Base-by-base conservation (phyloP, 2,113 vertebrate species). In the Panurus biarmicus region DNA sequence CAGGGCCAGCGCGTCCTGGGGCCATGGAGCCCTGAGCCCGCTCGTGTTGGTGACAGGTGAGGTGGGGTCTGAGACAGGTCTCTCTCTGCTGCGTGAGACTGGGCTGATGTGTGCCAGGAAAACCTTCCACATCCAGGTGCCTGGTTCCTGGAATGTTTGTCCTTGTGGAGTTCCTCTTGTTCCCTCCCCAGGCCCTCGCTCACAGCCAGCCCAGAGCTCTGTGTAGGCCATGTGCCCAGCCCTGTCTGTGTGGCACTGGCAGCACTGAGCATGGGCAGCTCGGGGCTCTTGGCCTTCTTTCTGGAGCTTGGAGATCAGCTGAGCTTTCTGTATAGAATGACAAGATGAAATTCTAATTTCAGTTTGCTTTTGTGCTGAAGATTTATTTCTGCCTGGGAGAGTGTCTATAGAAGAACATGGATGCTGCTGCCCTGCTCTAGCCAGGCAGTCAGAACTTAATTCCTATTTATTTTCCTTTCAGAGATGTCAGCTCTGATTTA, bases 81-180 rank as follows among this genome's bases (percentile, higher is more conserved):
- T n/a, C n/a, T n/a, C n/a, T 28, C 17, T 24, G n/a, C 20, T 42
- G 1, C 2, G 3, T 31, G 26, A 45, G 19, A 24, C 50, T 6
- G 13, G 18, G 26, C 26, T 26, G 0, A 1, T 5, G 11, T 5
- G 3, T 5, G 8, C 5, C 12, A 28, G 24, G n/a, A 11, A n/a
- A 40, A 9, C 15, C 19, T 35, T n/a, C 31, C 0, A 0, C 0
- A 0, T n/a, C 25, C 38, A 56, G 5, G 5, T 47, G 7, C 14
- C 28, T 47, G 3, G 3, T 62, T 85, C n/a, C 53, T 28, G 48
- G 35, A 19, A 28, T 64, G 40, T 12, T 91, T 64, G 76, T 40
- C 29, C 53, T 60, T 48, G n/a, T 19, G 0, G 1, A 16, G 18
- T 64, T 53, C 1, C 14, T 73, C 0, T 2, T 28, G 7, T 54